Base-by-base conservation (phyloP, 2,797 vertebrate species). In the Mareca penelope region DNA sequence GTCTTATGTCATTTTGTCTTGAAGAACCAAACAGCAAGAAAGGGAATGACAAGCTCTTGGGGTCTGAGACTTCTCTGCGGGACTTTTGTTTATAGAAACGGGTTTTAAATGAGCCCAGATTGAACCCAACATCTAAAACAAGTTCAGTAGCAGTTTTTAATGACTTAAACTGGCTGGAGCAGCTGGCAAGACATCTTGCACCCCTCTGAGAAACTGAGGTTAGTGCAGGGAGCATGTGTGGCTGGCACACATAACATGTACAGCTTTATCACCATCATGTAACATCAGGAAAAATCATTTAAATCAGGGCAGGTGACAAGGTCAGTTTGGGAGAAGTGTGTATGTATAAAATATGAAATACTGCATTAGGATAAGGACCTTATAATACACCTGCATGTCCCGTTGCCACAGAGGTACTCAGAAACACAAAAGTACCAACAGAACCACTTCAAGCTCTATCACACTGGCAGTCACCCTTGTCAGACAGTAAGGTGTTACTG, bases 141-240 rank as follows among this genome's bases (percentile, higher is more conserved):
- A 83, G 55, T 88, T 91, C 57, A 63, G 4, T 5, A 91, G 39
- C 77, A 88, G 35, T 84, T 94, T 86, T 94, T 88, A 94, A 86
- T 89, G 65, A 90, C 67, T 89, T 83, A 55, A 85, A 89, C 57
- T 79, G 73, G 14, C 65, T 91, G 29, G 18, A 94, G 63, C 89
- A 92, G 76, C 89, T 94, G 94, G 89, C 4, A 68, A 89, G 46
- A 72, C 80, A 93, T 72, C 85, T 90, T 84, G 73, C 26, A 64
- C 40, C 1, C 10, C 46, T 85, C 5, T 3, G 33, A 88, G 67
- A 93, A 89, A n/a, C 73, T 76, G 80, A 85, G 61, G 61, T 89
- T 78, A 91, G 67, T 93, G 80, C 65, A 90, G 73, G 46, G 59
- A 89, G n/a, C 37, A 88, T 35, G 44, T 24, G n/a, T n/a, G 35